Evolutionary conservation across 2,888 invertebrate genomes (phyloP), one percentile per base, ranked within the genome.

Genomic region (Hemicrepidius hirtus): DNA sequence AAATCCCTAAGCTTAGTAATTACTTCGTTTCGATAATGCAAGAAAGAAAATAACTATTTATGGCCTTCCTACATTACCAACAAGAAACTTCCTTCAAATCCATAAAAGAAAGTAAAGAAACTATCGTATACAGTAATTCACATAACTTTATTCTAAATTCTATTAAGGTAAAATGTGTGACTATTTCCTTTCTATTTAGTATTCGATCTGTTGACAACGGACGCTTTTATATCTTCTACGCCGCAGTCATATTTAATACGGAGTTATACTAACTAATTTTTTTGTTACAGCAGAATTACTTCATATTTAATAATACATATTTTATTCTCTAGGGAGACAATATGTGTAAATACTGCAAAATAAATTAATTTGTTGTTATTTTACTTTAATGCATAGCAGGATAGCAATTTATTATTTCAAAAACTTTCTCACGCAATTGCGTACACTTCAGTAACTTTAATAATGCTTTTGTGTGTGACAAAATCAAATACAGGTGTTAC

Each of bases 301-400:
- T 57, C 7, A 53, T 53, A 21, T 20, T 6, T 18, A 46, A 46
- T 20, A 18, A 20, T 20, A 18, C 46, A 46, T 46, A 28, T 6
- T 28, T n/a, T 37, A 57, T 57, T 57, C 57, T 37, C 37, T 37
- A 55, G 35, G n/a, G 35, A 55, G n/a, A 35, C 32, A 35, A n/a
- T 2, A 57, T 32, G 57, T 57, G 35, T 18, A 4, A 55, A 35
- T 37, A 20, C 13, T 5, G 20, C 18, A 57, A 32, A 13, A 16
- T 12, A 6, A n/a, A 7, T n/a, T 35, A n/a, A 7, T n/a, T 35
- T 18, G 44, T 9, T 44, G 6, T 44, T 13, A 18, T 49, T 50
- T 24, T 21, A 20, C 21, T 2, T 16, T 44, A 6, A 16, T 18
- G 44, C 18, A 18, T 44, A 44, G 32, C 32, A 32, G 9, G 32